A percentile compares a stretch with the other conserved stretches of the same genome.
phyloP scores from a whole-genome alignment of 1,140 invertebrate species.

The Drosophila athabasca region DNA sequence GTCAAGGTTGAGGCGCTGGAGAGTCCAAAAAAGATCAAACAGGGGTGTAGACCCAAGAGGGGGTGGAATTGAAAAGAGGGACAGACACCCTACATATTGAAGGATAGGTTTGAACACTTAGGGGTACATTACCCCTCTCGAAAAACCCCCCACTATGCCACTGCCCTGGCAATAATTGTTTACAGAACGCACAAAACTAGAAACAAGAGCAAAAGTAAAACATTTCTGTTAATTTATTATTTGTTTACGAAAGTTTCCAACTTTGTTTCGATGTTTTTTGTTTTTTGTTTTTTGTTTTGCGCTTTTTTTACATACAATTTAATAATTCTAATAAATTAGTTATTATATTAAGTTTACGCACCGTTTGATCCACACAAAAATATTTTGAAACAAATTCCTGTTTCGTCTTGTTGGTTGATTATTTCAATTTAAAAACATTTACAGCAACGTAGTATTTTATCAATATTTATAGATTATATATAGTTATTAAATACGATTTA shows the following conservation, averaged over 20 bases:
- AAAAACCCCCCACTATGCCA: conserved; percentile 14
- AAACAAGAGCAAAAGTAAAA: conserved; percentile 11
- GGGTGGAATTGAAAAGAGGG: no score
- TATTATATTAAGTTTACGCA: conserved; percentile 59
- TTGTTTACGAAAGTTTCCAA: conserved; percentile 27
- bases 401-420: not conserved
- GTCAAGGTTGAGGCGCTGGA: conserved; percentile 28
- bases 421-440: not conserved
- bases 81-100: not conserved
- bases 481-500: no score
- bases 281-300: conserved; percentile 12
- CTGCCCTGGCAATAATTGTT: conserved; percentile 46
- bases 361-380: conserved; percentile 49
- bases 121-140: not conserved
- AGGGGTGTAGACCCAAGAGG: not conserved
- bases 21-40: conserved; percentile 10
- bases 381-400: no score
- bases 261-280: not conserved
- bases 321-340: conserved; percentile 47
- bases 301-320: conserved; percentile 4
- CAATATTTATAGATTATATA: no score
- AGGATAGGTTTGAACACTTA: conserved; percentile 6
- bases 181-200: conserved; percentile 31
- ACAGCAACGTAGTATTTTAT: no score
- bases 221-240: conserved; percentile 56